These are phyloP conservation scores for Heliocidaris erythrogramma DNA, from an alignment of 35 echinoderm and acorn worm species.

Conservation along the genomic window DNA sequence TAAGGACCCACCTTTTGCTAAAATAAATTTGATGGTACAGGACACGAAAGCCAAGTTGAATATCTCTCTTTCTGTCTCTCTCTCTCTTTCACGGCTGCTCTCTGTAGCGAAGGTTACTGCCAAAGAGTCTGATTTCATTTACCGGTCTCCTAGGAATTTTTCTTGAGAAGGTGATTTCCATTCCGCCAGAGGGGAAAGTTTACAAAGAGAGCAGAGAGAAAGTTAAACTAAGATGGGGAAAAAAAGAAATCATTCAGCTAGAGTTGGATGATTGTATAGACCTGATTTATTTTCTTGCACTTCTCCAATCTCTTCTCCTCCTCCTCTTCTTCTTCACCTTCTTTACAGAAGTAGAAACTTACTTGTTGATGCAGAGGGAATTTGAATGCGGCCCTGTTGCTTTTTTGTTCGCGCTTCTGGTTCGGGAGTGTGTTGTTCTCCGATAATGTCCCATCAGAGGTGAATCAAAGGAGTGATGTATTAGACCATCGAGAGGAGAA, in stretches of 20 bases:
- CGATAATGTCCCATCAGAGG: slow-evolving; percentile 38
- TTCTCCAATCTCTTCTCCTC: slow-evolving; percentile 5
- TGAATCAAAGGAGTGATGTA: slow-evolving; percentile 33
- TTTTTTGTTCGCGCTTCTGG: not conserved
- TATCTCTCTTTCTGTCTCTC: not conserved
- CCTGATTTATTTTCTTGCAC: slow-evolving; percentile 33
- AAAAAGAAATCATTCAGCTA: slow-evolving; percentile 34
- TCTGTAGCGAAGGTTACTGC: not conserved
- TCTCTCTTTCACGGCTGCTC: not conserved
- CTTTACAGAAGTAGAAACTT: not conserved
- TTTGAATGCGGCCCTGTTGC: slow-evolving; percentile 29
- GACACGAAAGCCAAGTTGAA: not conserved
- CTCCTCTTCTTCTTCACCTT: not conserved
- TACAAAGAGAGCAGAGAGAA: not conserved
- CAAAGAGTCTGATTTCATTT: slow-evolving; percentile 41
- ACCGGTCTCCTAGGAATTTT: slow-evolving; percentile 40
- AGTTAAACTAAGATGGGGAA: not conserved
- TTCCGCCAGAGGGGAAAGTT: slow-evolving; percentile 26
- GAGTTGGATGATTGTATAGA: slow-evolving; percentile 16
- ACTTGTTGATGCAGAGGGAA: not conserved
- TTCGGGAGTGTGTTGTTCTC: slow-evolving; percentile 29
- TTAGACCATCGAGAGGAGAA: slow-evolving; percentile 31
- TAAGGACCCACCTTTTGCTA: slow-evolving; percentile 44
- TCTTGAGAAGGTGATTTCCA: slow-evolving; percentile 45
- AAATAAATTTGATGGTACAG: slow-evolving; percentile 48